Evolutionary conservation across 2,113 vertebrate genomes (phyloP).

Genomic region (Forbesichthys agassizii): DNA sequence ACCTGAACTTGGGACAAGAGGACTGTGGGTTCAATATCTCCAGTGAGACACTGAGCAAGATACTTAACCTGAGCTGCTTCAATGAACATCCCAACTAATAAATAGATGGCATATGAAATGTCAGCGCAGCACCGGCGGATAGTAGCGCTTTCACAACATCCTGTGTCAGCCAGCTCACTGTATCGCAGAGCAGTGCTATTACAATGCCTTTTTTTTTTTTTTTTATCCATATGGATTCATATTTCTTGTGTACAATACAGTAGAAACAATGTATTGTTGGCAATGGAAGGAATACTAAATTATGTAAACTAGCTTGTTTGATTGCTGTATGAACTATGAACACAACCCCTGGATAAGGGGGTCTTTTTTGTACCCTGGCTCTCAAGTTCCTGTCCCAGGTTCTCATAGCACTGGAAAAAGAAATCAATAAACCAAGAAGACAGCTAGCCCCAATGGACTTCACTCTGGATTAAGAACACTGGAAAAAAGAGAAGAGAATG

Average conservation of each 20-base stretch:
- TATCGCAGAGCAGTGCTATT: background rate
- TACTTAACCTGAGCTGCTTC: constrained; percentile 78
- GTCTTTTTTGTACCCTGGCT: constrained; percentile 56
- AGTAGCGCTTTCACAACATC: constrained; percentile 40
- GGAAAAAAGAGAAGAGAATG: constrained; percentile 42
- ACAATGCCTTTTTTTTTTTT: too few species aligned
- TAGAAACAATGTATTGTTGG: background rate
- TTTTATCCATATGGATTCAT: background rate
- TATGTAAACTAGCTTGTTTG: constrained; percentile 36
- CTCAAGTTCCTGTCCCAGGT: constrained; percentile 66
- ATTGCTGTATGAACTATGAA: constrained; percentile 11
- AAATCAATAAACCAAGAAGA: constrained; percentile 80
- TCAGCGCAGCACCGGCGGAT: constrained; percentile 58
- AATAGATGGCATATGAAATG: constrained; percentile 78
- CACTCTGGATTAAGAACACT: constrained; percentile 72
- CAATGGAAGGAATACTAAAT: constrained; percentile 1
- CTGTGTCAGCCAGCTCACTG: constrained; percentile 5
- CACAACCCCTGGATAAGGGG: constrained; percentile 44
- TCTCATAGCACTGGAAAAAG: constrained; percentile 50
- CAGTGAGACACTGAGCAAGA: constrained; percentile 74
- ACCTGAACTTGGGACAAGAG: constrained; percentile 78
- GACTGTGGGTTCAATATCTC: constrained; percentile 76
- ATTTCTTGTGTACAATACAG: background rate
- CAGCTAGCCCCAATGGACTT: constrained; percentile 73
- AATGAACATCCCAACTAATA: constrained; percentile 76